Evolutionary conservation across 2,888 invertebrate genomes (phyloP), one percentile per base, ranked within the genome.

Genomic region (Caenorhabditis sinica): DNA sequence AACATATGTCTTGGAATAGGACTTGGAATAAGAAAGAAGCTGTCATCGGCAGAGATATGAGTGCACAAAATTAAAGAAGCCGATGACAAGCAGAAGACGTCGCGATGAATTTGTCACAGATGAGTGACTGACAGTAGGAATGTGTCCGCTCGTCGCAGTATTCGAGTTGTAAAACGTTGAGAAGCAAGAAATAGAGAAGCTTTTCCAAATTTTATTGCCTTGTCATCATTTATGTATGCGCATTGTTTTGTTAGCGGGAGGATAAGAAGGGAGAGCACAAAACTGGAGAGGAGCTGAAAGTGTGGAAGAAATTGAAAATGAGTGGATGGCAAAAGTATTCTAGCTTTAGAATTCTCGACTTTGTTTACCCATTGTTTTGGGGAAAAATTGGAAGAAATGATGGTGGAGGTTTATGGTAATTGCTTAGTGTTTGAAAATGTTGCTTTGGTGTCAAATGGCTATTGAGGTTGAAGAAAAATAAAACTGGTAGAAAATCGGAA

Each of bases 161-260:
- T 71, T 20, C 40, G 13, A 53, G 61, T 65, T 61, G 45, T 65
- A 61, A 56, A 72, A 56, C 56, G 43, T 65, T 79, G 77, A 71
- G 71, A 63, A 11, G 36, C 60, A 68, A 69, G 69, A 69, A 69
- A 69, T 69, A 28, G 69, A 23, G 68, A 68, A 33, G 60, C 36
- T 33, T 61, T 36, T 51, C 73, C 73, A 49, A n/a, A 79, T 71
- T 79, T 79, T 79, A 79, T 79, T 79, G 79, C 79, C 65, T 79
- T 63, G 71, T 79, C 79, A 79, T 79, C 79, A 79, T 79, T 79
- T 79, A 79, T 79, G 79, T 79, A 79, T 68, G 76, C 68, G 68
- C 65, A 72, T 79, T 71, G 61, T 72, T 71, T 53, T 71, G 61
- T 72, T 71, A 40, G 43, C 17, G 58, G 40, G 13, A 49, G 63